Percentiles rank a stretch among this genome's conserved stretches.
Evolutionary conservation across 2,113 vertebrate species (phyloP).

Genomic region (Aramus guarauna): DNA sequence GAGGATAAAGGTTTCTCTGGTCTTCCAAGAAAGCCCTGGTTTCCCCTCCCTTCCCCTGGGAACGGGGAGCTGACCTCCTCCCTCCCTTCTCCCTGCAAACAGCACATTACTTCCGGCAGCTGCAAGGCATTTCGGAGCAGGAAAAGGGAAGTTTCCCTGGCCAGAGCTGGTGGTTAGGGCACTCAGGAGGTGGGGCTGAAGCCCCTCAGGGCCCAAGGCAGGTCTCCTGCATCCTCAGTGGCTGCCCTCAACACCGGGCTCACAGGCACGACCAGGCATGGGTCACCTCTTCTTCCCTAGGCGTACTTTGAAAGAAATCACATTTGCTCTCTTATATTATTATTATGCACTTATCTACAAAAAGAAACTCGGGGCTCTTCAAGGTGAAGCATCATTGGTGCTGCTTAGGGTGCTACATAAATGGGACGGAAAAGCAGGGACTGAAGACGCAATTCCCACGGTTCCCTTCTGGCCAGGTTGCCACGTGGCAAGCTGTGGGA

Average conservation of each 20-base stretch:
- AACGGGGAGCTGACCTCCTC: not conserved
- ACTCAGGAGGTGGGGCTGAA: not conserved
- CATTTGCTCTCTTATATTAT: not conserved
- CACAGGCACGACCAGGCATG: fast-evolving
- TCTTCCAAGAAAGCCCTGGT: not conserved
- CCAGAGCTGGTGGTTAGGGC: not conserved
- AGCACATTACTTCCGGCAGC: not conserved
- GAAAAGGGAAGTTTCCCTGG: not conserved
- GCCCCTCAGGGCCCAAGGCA: not conserved
- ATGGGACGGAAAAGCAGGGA: not conserved
- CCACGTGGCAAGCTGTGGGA: not conserved
- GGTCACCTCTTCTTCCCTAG: not conserved
- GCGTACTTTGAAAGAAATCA: not conserved
- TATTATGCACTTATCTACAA: not conserved
- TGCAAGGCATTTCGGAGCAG: not conserved
- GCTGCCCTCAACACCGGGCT: not conserved
- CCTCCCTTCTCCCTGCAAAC: not conserved
- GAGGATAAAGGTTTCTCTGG: not conserved
- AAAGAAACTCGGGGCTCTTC: not conserved
- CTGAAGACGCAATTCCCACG: not conserved
- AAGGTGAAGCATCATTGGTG: not conserved
- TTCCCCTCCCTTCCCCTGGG: not conserved
- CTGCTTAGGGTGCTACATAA: fast-evolving
- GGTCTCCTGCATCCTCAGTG: not conserved
- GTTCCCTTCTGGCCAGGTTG: not conserved